Evolutionary conservation across 2,113 vertebrate species (phyloP), one percentile per base, ranked within the genome.

Genomic region (Athene cunicularia): DNA sequence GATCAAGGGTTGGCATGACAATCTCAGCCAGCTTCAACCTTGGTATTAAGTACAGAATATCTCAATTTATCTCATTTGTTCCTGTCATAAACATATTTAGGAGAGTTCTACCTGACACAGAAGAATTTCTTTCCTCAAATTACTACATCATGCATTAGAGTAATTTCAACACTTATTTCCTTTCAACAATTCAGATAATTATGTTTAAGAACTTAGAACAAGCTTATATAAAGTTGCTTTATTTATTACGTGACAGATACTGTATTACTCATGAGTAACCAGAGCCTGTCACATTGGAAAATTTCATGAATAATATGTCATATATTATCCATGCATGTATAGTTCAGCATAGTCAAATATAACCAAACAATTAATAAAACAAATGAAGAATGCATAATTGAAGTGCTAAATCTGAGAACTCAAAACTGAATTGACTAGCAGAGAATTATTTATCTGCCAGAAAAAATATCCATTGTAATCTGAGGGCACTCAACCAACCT

Each of bases 301-400:
- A 92, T 79, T 77, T 86, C 72, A 88, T 96, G 90, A 94, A 98
- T 97, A 97, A 97, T 95, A 91, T 86, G 74, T 90, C 67, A 86
- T 77, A 74, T 37, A 92, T 97, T 97, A 96, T 95, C 91, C 80
- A 97, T 92, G 92, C 95, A 96, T 81, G 71, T 92, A 88, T 93
- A 91, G 88, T 82, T 97, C 88, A 93, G 68, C 71, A 93, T 53
- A 59, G 19, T 92, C 92, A 95, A 95, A 97, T 95, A 92, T 82
- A 96, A 90, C 77, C 94, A 96, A 97, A 97, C 92, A 97, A 97
- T 96, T 97, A 97, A 97, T 96, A 95, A 94, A 96, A 87, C 45
- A 97, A 96, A 97, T 1, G 74, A 96, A 95, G 91, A 96, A 93
- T 92, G n/a, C 75, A 95, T 93, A 96, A 97, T 52, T 85, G 92